A percentile compares a stretch with the other conserved stretches of the same genome.
Evolutionary conservation across 1,140 invertebrate species (phyloP).

Genomic region (Spodoptera frugiperda): DNA sequence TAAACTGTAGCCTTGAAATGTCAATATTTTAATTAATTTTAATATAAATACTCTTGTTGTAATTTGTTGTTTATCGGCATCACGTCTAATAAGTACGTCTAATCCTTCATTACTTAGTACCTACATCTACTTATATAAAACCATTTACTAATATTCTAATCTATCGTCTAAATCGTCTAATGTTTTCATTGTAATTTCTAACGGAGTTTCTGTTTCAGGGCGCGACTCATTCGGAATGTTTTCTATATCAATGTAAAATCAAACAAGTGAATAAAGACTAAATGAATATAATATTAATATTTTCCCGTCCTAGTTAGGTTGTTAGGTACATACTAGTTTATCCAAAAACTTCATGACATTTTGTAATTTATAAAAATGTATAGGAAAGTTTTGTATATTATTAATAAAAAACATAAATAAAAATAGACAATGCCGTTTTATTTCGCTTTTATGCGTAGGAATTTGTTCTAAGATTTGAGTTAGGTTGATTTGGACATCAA

Average conservation of each 20-base stretch:
- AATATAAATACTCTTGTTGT: no score
- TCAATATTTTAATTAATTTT: no score
- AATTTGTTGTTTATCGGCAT: no score
- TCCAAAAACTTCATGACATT: slow-evolving; percentile 54
- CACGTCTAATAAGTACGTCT: no score
- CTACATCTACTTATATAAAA: no score
- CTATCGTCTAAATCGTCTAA: no score
- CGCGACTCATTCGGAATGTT: slow-evolving; percentile 40
- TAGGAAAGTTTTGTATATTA: slow-evolving; percentile 72
- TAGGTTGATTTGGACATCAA: background rate
- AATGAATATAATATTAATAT: slow-evolving; percentile 53
- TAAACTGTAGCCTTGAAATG: no score
- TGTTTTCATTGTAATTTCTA: background rate
- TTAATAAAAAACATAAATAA: slow-evolving; percentile 81
- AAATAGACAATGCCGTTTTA: slow-evolving; percentile 79
- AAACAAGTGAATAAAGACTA: slow-evolving; percentile 78
- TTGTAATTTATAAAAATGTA: slow-evolving; percentile 71
- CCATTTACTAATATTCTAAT: no score
- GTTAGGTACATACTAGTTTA: slow-evolving; percentile 51
- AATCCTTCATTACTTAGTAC: no score
- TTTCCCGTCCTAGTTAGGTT: slow-evolving; percentile 58
- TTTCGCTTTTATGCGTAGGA: slow-evolving; percentile 41
- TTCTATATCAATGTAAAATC: slow-evolving; percentile 58
- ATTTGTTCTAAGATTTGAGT: background rate
- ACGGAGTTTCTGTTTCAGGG: slow-evolving; percentile 38